Conservation (phyloP, 2,888 invertebrate genomes). For the Biston stratarius region DNA sequence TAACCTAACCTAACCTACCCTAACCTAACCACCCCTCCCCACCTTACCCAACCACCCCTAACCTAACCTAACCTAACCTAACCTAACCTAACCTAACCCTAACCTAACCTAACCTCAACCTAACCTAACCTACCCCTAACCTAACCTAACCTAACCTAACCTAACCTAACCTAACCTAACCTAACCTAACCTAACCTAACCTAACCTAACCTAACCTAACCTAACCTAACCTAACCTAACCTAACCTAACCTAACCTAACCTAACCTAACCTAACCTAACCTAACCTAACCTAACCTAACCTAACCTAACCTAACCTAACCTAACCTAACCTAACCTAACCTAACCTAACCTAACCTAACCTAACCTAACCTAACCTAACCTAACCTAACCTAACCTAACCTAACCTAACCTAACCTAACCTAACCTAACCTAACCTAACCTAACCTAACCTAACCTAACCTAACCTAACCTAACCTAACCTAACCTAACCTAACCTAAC, state of each 20-base stretch:
- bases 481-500: constrained; percentile 14
- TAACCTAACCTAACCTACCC: constrained; percentile 9
- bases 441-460: constrained; percentile 33
- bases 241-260: constrained; percentile 9
- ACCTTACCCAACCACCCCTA: neutral
- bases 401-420: constrained; percentile 47
- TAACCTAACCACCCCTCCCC: neutral
- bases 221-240: constrained; percentile 9
- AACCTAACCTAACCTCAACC: constrained; percentile 6
- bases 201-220: constrained; percentile 10
- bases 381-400: constrained; percentile 49
- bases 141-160: constrained; percentile 11
- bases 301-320: constrained; percentile 45
- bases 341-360: constrained; percentile 39
- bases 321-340: constrained; percentile 36
- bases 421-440: constrained; percentile 48
- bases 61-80: constrained; percentile 11
- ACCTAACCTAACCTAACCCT: constrained; percentile 8
- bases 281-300: constrained; percentile 45
- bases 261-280: constrained; percentile 22
- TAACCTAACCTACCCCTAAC: constrained; percentile 7
- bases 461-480: constrained; percentile 10
- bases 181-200: constrained; percentile 11
- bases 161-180: constrained; percentile 11
- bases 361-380: constrained; percentile 45